Base-by-base conservation (phyloP, 2,113 vertebrate species). In the Melanotaenia duboulayi region DNA sequence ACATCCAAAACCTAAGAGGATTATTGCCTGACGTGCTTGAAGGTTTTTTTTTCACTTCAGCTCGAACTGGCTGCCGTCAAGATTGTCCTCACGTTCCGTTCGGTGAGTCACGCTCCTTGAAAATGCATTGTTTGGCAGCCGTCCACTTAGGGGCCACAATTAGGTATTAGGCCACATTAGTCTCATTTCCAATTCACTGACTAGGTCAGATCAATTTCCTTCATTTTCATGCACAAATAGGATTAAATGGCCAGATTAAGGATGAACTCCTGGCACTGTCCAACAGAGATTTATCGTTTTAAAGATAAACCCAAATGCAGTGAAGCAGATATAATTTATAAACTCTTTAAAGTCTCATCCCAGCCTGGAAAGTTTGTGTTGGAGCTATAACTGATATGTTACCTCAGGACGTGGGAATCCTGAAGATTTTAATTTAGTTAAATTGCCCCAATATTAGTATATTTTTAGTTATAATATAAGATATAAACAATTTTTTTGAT, bases 221-320 rank as follows among this genome's bases (percentile, higher is more conserved):
- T 87, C 58, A 82, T 84, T 84, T 79, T 74, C 68, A 81, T 81
- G 80, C 75, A 83, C 78, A 75, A 74, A 83, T 77, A 80, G 75
- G 80, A 93, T 92, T 90, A 87, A 90, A 88, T 80, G 68, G 75
- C 39, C 58, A 76, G 89, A 90, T 92, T 92, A 85, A 78, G 90
- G 78, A 84, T 86, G 69, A 80, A 78, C 68, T 89, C 78, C 25
- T 74, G 74, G 74, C 83, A 60, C 71, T 72, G 71, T 86, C 46
- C 67, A 76, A 42, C 11, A 35, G 40, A 78, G 66, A 88, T 74
- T 73, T 62, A 89, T 78, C 54, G 50, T 61, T 59, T n/a, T 73
- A 37, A 73, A 84, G 57, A 84, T 77, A 74, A 81, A 77, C 51
- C 6, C 13, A 73, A 63, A 79, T n/a, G 71, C 72, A 81, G 7